Evolutionary conservation across 1,140 invertebrate species (phyloP), one percentile per base, ranked within the genome.

Genomic region (Drosophila erecta): DNA sequence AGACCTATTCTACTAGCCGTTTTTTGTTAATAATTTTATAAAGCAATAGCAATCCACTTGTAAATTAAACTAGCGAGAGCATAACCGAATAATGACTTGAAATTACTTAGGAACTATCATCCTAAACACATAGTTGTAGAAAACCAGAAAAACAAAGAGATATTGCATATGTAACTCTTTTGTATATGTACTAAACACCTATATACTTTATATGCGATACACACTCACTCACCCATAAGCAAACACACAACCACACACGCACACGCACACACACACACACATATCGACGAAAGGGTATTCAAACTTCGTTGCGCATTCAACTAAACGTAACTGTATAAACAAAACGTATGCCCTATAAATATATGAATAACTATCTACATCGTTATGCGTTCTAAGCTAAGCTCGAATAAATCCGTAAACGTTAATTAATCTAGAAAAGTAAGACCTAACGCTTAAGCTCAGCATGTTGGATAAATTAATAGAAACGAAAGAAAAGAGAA

Each of bases 371-470:
- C 60, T 79, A 83, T 84, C 73, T 84, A 76, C 79, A 85, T 84
- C 81, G 83, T 86, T 87, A 86, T 87, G 83, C 83, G 81, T 86
- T 86, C 58, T 86, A 86, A 76, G 84, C 79, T 83, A 83, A 86
- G 76, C 74, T 87, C 83, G 84, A 87, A 72, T 83, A 86, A 81
- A 86, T 78, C 54, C 70, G 54, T 81, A 78, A 83, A 81, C 55
- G 67, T 86, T 87, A 87, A 86, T 87, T 87, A 81, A 81, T 81
- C 30, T 87, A 86, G 75, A 51, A n/a, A 43, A 7, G 20, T 72
- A 81, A 86, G 67, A 47, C 24, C 64, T 74, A 74, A 59, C 44
- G 47, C 49, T 69, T 86, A 85, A 86, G 81, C 67, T 73, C 83
- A 81, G 79, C 70, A 86, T 86, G 81, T 87, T 87, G 75, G 67